Evolutionary conservation across 2,797 vertebrate genomes (phyloP), one percentile per base, ranked within the genome.

Genomic region (Poliocrania exsul): DNA sequence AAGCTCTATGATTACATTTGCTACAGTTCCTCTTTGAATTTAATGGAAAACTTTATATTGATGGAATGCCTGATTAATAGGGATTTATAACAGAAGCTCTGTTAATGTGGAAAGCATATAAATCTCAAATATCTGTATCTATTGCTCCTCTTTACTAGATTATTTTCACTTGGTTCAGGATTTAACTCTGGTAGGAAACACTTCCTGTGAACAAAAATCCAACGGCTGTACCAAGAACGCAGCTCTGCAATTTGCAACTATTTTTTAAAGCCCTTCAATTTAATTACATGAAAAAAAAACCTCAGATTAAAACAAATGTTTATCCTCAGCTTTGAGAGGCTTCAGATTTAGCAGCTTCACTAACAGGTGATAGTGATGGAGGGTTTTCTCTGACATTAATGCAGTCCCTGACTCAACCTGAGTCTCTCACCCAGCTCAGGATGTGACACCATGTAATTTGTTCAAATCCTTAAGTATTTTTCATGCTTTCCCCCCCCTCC

Each of bases 1-100:
- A 92, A 88, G 79, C 62, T 64, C 93, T 47, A n/a, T 86, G 93
- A 95, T 93, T 93, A 46, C 56, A 81, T 46, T 95, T n/a, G 12
- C 84, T 72, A 86, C 71, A 93, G 89, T 65, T 95, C 90, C 67
- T 91, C 91, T 90, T 88, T 62, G 87, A 89, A 88, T 93, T 90
- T 94, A 96, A 96, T 94, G 92, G 87, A 86, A 93, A 97, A 95
- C 67, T 90, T 85, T 88, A n/a, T 93, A 91, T 77, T 91, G 78
- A 86, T 81, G 69, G 83, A 92, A 91, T 90, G 92, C 60, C 80
- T 81, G 90, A 94, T 96, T 95, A 96, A 96, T 79, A 87, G 67
- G 87, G 85, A 93, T 96, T 96, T 97, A 84, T 93, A 93, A 90
- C 38, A 90, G 86, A 90, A 95, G 66, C 57, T 87, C 89, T 82